phyloP scores from a whole-genome alignment of 2,888 invertebrate species.

The Lepetodrilus schrolli region DNA sequence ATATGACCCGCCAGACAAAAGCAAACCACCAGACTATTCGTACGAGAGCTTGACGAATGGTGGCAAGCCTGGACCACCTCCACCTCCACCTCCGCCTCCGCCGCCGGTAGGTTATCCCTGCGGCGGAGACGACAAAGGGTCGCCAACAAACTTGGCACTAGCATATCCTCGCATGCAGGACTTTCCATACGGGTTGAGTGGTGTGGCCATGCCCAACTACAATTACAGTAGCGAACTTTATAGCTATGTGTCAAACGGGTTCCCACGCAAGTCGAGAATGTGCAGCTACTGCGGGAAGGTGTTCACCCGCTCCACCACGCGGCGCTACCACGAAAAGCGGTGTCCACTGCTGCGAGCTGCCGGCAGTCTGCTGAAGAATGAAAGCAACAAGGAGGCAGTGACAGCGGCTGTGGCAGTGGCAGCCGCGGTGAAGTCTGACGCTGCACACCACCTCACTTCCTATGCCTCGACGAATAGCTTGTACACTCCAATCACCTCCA shows the following conservation, averaged over 20 bases:
- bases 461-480: constrained; percentile 5
- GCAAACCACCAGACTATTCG: neutral
- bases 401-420: constrained; percentile 27
- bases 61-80: neutral
- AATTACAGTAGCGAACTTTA: constrained; percentile 65
- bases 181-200: constrained; percentile 68
- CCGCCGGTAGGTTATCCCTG: constrained; percentile 9
- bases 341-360: constrained; percentile 67
- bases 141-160: constrained; percentile 29
- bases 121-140: constrained; percentile 17
- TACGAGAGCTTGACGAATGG: constrained; percentile 24
- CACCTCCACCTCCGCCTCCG: constrained; percentile 30
- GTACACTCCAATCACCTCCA: constrained; percentile 18
- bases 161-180: constrained; percentile 35
- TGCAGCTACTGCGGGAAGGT: constrained; percentile 69
- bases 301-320: constrained; percentile 69
- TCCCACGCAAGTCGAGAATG: constrained; percentile 67
- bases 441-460: neutral
- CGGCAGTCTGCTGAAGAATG: constrained; percentile 51
- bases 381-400: constrained; percentile 20
- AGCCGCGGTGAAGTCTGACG: constrained; percentile 26
- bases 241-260: constrained; percentile 67
- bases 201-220: constrained; percentile 67
- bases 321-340: constrained; percentile 69
- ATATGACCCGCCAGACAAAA: constrained; percentile 27